These are phyloP conservation scores for Bergia puertoricense DNA, from an alignment of 92 coral and sea anemone genomes.

Conservation along the genomic window DNA sequence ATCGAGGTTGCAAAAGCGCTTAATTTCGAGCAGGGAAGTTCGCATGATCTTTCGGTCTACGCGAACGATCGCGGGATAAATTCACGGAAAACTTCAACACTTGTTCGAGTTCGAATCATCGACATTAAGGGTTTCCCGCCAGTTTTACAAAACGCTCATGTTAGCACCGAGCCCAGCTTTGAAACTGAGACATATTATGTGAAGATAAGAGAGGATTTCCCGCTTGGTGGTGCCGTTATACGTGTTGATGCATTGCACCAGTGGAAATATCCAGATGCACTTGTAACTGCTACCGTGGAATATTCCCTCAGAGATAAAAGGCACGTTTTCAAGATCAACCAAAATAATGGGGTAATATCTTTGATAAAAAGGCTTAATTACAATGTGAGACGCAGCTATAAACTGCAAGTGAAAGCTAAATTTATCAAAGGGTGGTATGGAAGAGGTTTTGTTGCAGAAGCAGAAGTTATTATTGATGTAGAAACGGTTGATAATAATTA, in stretches of 20 bases:
- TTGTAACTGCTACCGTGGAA: conserved; percentile 43
- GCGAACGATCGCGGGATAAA: conserved; percentile 86
- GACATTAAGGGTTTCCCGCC: conserved; percentile 67
- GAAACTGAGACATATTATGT: conserved; percentile 70
- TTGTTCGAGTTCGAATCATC: conserved; percentile 67
- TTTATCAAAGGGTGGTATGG: neutral
- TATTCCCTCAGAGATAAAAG: conserved; percentile 51
- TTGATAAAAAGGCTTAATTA: conserved; percentile 67
- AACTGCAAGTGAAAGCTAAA: conserved; percentile 51
- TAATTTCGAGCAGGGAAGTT: conserved; percentile 72
- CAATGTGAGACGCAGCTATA: conserved; percentile 56
- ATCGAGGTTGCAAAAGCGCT: conserved; percentile 77
- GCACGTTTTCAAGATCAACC: conserved; percentile 76
- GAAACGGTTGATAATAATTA: conserved; percentile 81
- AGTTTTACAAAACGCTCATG: conserved; percentile 31
- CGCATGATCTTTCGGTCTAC: conserved; percentile 67
- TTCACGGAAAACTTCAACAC: conserved; percentile 60
- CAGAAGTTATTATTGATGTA: conserved; percentile 65
- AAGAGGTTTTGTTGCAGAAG: conserved; percentile 38
- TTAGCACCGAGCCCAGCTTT: conserved; percentile 52
- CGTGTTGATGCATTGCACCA: conserved; percentile 60
- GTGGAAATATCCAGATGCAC: conserved; percentile 47
- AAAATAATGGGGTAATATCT: conserved; percentile 81
- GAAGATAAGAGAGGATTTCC: conserved; percentile 91
- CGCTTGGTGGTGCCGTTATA: conserved; percentile 75